phyloP scores from a whole-genome alignment of 1,140 invertebrate species.

The Formica selysi region DNA sequence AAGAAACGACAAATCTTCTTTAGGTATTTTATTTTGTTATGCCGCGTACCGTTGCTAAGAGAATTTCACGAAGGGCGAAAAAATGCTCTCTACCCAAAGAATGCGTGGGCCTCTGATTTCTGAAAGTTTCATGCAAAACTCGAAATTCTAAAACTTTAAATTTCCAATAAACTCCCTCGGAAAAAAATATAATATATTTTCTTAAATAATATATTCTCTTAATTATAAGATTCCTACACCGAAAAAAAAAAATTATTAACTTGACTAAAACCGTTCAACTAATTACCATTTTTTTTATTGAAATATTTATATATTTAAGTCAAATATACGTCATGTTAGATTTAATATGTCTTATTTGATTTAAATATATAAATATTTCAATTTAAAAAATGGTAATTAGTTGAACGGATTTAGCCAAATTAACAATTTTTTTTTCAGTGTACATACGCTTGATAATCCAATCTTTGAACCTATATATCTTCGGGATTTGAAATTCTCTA shows the following conservation, averaged over 20 bases:
- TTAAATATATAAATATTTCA: too few species aligned
- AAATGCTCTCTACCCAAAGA: background rate
- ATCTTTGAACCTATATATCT: background rate
- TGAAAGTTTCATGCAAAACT: background rate
- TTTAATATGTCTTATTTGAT: too few species aligned
- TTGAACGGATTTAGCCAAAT: too few species aligned
- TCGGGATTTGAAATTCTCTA: background rate
- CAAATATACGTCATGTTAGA: too few species aligned
- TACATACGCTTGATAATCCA: too few species aligned
- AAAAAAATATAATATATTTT: background rate
- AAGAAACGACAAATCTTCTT: background rate
- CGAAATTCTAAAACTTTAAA: background rate
- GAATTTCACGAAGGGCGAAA: background rate
- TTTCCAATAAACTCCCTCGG: background rate
- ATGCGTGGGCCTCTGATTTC: background rate
- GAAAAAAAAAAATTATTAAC: too few species aligned
- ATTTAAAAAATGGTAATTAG: too few species aligned
- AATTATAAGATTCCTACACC: background rate
- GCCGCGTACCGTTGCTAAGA: background rate
- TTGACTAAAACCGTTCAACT: too few species aligned
- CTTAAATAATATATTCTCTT: too few species aligned
- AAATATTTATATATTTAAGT: too few species aligned
- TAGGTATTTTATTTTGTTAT: slow-evolving; percentile 17
- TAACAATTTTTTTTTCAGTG: too few species aligned
- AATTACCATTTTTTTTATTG: too few species aligned